Evolutionary conservation across 2,888 invertebrate species (phyloP), one percentile per base, ranked within the genome.

Genomic region (Acanthosoma haemorrhoidale): DNA sequence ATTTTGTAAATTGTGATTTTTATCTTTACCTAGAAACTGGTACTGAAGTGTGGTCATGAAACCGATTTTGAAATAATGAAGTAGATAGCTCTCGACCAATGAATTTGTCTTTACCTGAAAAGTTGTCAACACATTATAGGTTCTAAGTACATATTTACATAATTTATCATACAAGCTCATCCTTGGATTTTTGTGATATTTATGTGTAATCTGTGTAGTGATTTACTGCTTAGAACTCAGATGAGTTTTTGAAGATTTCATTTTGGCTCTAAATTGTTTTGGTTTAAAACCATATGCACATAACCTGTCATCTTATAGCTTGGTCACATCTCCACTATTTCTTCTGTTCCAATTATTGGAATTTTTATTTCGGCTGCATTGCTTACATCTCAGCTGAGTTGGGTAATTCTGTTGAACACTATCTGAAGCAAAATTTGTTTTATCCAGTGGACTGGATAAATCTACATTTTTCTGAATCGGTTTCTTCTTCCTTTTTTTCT

Each of bases 281-380:
- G 94, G 94, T 82, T 94, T 95, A 39, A 96, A 86, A 68, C 96
- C 96, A 79, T 92, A 98, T 0, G 95, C 95, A 77, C 88, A 86
- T 8, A 98, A 83, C 74, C 97, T 85, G 74, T 91, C 89, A 79
- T 94, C 91, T 2, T 60, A 79, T 69, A 75, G 69, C n/a, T 78
- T 71, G 57, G 74, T 72, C 38, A 75, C 70, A n/a, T 67, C 70
- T 25, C 16, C 4, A 1, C 69, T 60, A 13, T 43, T 41, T 29
- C 64, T 43, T 31, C 61, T 29, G 36, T n/a, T n/a, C n/a, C n/a
- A n/a, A n/a, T n/a, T n/a, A n/a, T n/a, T n/a, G n/a, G n/a, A n/a
- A n/a, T n/a, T n/a, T n/a, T n/a, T n/a, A n/a, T n/a, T n/a, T n/a
- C n/a, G n/a, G n/a, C n/a, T n/a, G n/a, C n/a, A n/a, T n/a, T n/a